Conservation (phyloP, 2,113 vertebrate species). For the Vireo altiloquus region DNA sequence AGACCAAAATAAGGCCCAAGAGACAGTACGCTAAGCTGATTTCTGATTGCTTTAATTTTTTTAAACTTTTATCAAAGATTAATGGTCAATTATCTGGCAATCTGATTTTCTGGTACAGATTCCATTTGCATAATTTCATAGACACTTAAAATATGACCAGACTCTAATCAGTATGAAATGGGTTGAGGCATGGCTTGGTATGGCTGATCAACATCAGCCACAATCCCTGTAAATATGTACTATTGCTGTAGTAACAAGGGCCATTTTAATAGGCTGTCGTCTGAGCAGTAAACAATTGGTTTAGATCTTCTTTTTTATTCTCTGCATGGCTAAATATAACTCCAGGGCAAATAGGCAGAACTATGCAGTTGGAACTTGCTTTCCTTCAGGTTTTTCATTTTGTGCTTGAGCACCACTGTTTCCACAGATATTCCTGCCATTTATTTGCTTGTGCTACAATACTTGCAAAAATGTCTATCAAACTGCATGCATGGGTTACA, state of each 20-base stretch:
- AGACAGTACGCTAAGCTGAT: conserved; percentile 56
- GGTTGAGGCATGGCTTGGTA: conserved; percentile 28
- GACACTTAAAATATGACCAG: conserved; percentile 60
- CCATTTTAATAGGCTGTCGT: conserved; percentile 10
- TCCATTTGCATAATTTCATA: conserved; percentile 67
- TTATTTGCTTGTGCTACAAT: background rate
- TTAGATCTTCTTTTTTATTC: background rate
- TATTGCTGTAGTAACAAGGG: conserved; percentile 6
- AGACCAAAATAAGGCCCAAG: conserved; percentile 59
- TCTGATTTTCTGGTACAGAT: conserved; percentile 66
- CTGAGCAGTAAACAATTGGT: conserved; percentile 25
- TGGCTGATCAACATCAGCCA: conserved; percentile 16
- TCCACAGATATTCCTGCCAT: background rate
- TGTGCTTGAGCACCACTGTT: background rate
- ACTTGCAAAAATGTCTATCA: background rate
- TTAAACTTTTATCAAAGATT: conserved; percentile 68
- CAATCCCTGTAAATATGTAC: conserved; percentile 32
- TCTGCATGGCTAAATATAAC: background rate
- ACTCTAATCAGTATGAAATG: conserved; percentile 56
- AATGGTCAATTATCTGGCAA: conserved; percentile 66
- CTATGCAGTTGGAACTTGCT: background rate
- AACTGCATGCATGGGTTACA: background rate
- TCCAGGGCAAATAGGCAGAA: background rate
- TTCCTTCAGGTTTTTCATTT: background rate
- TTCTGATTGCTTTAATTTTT: conserved; percentile 62